phyloP scores from a whole-genome alignment of 2,888 invertebrate species.

The Zele albiditarsus region DNA sequence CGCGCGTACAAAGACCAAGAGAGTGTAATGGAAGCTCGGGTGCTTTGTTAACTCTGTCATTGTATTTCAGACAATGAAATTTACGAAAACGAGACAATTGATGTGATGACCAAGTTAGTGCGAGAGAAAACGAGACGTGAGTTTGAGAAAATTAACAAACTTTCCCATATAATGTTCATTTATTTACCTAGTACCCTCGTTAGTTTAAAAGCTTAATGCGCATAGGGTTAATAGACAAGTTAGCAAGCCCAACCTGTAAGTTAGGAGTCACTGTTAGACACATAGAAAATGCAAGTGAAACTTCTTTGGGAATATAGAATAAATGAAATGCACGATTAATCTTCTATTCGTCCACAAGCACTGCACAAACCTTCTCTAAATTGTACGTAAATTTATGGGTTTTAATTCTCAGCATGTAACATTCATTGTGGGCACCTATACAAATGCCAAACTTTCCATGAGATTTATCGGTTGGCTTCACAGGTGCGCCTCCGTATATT shows the following conservation, averaged over 20 bases:
- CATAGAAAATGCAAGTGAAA: not conserved
- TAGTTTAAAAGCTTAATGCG: conserved; percentile 13
- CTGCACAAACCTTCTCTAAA: not conserved
- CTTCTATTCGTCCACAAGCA: not conserved
- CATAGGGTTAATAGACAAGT: conserved; percentile 9
- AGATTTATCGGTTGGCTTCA: not conserved
- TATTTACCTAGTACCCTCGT: conserved; percentile 6
- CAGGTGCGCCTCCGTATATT: not conserved
- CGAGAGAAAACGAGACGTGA: conserved; percentile 8
- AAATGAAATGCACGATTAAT: not conserved
- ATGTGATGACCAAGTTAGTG: conserved; percentile 37
- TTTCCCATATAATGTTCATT: conserved; percentile 5
- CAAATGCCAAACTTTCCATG: not conserved
- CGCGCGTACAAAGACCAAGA: conserved; percentile 11
- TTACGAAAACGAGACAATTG: conserved; percentile 25
- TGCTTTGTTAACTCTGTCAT: conserved; percentile 10
- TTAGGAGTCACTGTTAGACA: not conserved
- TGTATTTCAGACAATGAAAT: conserved; percentile 31
- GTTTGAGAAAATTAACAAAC: conserved; percentile 31
- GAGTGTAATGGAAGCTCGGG: conserved; percentile 14
- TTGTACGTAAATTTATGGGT: not conserved
- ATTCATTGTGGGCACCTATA: not conserved
- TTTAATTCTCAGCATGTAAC: not conserved
- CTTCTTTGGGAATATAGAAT: not conserved
- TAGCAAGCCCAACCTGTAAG: not conserved